A percentile compares a stretch with the other conserved stretches of the same genome.
These are phyloP conservation scores for Heliconius hewitsoni DNA, from an alignment of 1,140 invertebrate genomes.

Conservation along the genomic window DNA sequence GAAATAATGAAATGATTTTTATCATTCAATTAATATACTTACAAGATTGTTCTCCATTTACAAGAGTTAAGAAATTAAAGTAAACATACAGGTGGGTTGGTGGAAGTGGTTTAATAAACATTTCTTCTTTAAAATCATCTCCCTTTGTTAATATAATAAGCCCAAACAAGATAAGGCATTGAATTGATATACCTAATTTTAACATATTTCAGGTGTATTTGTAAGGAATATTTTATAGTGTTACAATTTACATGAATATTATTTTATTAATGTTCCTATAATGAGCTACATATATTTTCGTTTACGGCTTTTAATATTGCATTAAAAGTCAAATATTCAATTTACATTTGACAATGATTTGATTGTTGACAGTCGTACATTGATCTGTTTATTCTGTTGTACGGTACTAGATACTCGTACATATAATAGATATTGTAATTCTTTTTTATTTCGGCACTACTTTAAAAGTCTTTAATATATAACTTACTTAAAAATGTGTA, in stretches of 20 bases:
- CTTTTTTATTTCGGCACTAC: no score
- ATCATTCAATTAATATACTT: constrained; percentile 40
- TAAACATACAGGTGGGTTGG: constrained; percentile 90
- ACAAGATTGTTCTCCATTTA: constrained; percentile 82
- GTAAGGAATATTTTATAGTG: background rate
- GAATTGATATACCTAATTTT: constrained; percentile 13
- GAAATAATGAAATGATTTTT: background rate
- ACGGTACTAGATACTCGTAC: no score
- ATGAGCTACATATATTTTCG: background rate
- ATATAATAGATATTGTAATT: no score
- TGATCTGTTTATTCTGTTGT: no score
- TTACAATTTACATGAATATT: background rate
- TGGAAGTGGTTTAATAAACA: constrained; percentile 89
- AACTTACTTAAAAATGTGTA: no score
- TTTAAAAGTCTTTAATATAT: no score
- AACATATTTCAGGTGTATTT: constrained; percentile 4
- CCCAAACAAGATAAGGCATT: constrained; percentile 32
- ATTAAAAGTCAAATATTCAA: background rate
- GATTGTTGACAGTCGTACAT: background rate
- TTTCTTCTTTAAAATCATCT: constrained; percentile 91
- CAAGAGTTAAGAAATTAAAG: constrained; percentile 92
- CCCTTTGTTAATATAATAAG: constrained; percentile 47
- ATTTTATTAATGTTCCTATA: background rate
- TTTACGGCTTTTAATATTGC: background rate
- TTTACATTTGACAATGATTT: background rate